Conservation (phyloP, 2,888 invertebrate species). For the Eilema griseolum region DNA sequence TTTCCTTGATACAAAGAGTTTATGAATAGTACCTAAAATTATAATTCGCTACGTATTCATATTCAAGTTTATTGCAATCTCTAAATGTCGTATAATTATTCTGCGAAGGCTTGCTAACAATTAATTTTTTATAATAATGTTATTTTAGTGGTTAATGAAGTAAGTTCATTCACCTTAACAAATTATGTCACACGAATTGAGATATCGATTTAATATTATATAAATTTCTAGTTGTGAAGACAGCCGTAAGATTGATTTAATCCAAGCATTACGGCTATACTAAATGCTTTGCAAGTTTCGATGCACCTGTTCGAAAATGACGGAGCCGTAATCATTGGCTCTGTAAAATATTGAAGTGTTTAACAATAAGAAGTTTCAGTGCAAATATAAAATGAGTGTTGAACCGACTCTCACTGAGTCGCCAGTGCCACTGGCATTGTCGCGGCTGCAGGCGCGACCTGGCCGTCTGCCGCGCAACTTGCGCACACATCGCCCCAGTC, state of each 20-base stretch:
- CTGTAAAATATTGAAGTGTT: slow-evolving; percentile 59
- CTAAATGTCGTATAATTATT: neutral
- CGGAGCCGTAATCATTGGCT: slow-evolving; percentile 67
- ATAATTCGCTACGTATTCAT: neutral
- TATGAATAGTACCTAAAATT: neutral
- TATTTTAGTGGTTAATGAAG: neutral
- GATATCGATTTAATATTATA: slow-evolving; percentile 29
- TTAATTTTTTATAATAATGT: neutral
- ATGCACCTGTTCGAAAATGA: slow-evolving; percentile 64
- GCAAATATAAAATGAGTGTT: slow-evolving; percentile 74
- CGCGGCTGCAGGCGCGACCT: slow-evolving; percentile 74
- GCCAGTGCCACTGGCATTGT: slow-evolving; percentile 82
- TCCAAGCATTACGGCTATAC: slow-evolving; percentile 49
- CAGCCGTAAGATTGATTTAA: slow-evolving; percentile 43
- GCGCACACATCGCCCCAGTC: slow-evolving; percentile 77
- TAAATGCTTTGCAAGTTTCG: slow-evolving; percentile 55
- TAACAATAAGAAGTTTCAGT: slow-evolving; percentile 60
- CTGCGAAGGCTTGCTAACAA: neutral
- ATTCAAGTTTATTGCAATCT: neutral
- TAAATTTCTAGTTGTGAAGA: slow-evolving; percentile 24
- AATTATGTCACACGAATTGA: slow-evolving; percentile 54
- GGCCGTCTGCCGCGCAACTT: slow-evolving; percentile 69
- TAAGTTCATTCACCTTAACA: neutral
- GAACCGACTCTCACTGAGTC: slow-evolving; percentile 82
- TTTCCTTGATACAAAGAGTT: neutral